phyloP scores from a whole-genome alignment of 2,113 vertebrate species.

The Orycteropus afer region DNA sequence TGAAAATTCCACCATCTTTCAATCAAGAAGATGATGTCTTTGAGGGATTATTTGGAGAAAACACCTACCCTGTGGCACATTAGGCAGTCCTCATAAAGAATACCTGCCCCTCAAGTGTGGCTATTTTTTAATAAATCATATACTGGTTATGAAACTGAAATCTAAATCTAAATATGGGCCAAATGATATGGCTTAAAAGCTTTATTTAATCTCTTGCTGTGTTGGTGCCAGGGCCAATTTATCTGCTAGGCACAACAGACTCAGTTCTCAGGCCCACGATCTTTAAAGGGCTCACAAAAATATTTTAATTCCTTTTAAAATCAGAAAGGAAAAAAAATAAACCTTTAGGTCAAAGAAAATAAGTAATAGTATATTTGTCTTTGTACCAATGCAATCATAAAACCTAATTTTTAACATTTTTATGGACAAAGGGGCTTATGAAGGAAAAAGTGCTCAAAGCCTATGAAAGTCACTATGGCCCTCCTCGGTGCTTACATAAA shows the following conservation, averaged over 20 bases:
- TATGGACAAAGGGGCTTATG: neutral
- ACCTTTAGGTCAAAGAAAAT: neutral
- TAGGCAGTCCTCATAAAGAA: neutral
- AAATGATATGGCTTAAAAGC: neutral
- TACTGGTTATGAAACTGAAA: neutral
- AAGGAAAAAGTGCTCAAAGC: neutral
- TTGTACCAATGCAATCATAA: neutral
- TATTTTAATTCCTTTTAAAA: conserved; percentile 9
- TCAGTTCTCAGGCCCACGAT: neutral
- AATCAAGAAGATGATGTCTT: neutral
- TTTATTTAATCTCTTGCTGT: neutral
- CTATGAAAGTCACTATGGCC: neutral
- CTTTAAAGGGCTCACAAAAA: neutral
- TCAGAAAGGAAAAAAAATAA: neutral
- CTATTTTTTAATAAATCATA: neutral
- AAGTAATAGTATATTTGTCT: neutral
- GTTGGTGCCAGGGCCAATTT: neutral
- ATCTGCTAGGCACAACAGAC: neutral
- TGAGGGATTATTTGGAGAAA: neutral
- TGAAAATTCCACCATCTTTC: neutral
- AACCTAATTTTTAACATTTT: conserved; percentile 24
- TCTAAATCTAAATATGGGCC: neutral
- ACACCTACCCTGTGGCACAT: neutral
- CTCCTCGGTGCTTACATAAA: neutral
- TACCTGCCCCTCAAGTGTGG: neutral